Conservation (phyloP, 2,113 vertebrate genomes). For the Semnopithecus entellus region DNA sequence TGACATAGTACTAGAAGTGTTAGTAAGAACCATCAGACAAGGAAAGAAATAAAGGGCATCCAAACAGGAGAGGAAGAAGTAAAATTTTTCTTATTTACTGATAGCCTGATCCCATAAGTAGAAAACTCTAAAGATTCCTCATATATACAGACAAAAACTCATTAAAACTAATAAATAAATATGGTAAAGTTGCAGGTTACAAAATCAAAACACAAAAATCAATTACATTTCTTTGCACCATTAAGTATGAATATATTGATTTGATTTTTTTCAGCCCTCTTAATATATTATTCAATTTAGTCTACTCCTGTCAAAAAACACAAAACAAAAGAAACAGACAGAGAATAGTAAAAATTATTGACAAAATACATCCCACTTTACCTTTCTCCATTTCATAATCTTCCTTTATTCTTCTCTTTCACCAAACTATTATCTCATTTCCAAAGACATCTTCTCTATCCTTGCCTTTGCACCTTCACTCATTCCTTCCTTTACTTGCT, state of each 20-base stretch:
- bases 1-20: neutral
- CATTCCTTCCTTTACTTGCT: neutral
- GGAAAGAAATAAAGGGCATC: neutral
- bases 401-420: neutral
- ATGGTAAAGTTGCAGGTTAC: neutral
- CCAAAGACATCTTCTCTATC: neutral
- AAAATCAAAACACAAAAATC: neutral
- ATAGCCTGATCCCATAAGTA: neutral
- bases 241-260: neutral
- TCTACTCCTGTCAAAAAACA: neutral
- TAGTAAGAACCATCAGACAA: neutral
- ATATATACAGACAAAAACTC: neutral
- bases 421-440: neutral
- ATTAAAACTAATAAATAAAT: neutral
- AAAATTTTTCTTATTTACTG: neutral
- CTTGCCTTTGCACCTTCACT: neutral
- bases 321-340: neutral
- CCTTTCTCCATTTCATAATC: neutral
- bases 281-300: neutral
- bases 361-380: neutral
- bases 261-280: neutral
- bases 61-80: neutral
- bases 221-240: neutral
- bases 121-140: neutral
- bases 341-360: neutral